Conservation (phyloP, 2,113 vertebrate genomes). For the Centropristis striata region DNA sequence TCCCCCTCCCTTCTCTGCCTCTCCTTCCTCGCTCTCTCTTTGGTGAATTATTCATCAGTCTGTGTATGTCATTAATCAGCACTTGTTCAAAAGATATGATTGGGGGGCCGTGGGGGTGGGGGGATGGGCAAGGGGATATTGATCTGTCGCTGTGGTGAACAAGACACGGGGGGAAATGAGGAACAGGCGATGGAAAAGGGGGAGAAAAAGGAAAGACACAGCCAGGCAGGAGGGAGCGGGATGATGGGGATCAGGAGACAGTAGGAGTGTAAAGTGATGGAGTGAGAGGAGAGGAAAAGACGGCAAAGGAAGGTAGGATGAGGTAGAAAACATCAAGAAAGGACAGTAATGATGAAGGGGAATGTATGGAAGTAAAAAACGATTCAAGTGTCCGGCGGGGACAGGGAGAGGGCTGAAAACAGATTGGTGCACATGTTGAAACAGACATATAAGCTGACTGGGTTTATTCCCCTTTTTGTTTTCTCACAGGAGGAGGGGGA, state of each 20-base stretch:
- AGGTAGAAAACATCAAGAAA: background rate
- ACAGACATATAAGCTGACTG: conserved; percentile 74
- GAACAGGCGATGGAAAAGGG: too few relatives aligned
- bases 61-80: conserved; percentile 91
- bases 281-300: conserved; percentile 11
- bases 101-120: conserved; percentile 39
- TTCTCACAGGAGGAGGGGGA: conserved; percentile 41
- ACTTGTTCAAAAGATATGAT: conserved; percentile 86
- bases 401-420: conserved; percentile 47
- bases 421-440: conserved; percentile 73
- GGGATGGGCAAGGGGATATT: conserved; percentile 50
- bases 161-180: conserved; percentile 29
- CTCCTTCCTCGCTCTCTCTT: conserved; percentile 35
- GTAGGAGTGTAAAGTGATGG: conserved; percentile 18
- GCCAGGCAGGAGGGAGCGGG: background rate
- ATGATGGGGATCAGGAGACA: conserved; percentile 14
- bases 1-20: conserved; percentile 15
- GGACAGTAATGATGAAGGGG: conserved; percentile 3
- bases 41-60: conserved; percentile 84
- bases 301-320: background rate
- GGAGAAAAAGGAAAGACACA: background rate
- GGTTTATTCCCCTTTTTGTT: conserved; percentile 58
- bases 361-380: conserved; percentile 7
- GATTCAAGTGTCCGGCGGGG: conserved; percentile 23
- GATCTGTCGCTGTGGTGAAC: conserved; percentile 61